Evolutionary conservation across 2,888 invertebrate genomes (phyloP), one percentile per base, ranked within the genome.

Genomic region (Clostera curtula): DNA sequence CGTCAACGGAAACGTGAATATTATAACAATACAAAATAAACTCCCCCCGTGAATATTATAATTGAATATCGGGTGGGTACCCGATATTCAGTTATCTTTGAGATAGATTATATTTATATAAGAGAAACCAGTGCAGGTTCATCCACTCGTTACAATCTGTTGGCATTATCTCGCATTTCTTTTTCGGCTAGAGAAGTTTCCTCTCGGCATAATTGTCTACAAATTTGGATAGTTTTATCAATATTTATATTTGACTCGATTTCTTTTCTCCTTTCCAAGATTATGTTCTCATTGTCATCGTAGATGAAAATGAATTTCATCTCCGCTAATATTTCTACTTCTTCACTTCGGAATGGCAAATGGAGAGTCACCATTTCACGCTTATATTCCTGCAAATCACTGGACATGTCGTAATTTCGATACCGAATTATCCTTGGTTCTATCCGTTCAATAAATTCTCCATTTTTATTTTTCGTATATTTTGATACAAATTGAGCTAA

Each of bases 271-370:
- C 44, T 34, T 40, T 46, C 35, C 31, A 45, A 37, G 17, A 48
- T 48, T 26, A 22, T 19, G 29, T 49, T 31, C 43, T 57, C 43
- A 30, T 64, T 59, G 6, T 56, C 56, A 5, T 65, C 49, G 30
- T 56, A 62, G 10, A 62, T 41, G 34, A 39, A 27, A 19, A 61
- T 37, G 36, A 53, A 67, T 37, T 56, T 52, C 36, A 36, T 55
- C 27, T 62, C 56, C 25, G 46, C 57, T 13, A 69, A 13, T 49
- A 72, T 44, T 14, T 70, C 63, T 18, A 24, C 29, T 23, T 60
- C 49, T 60, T 72, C 67, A 56, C 43, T 49, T 29, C 35, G 29
- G 47, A 71, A 70, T 24, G 64, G 65, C 30, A 64, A 10, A 34
- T 66, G 56, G 24, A 71, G 36, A 11, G 39, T 25, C 13, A 64